phyloP scores from a whole-genome alignment of 1,140 invertebrate species.

The Phocides pigmalion region DNA sequence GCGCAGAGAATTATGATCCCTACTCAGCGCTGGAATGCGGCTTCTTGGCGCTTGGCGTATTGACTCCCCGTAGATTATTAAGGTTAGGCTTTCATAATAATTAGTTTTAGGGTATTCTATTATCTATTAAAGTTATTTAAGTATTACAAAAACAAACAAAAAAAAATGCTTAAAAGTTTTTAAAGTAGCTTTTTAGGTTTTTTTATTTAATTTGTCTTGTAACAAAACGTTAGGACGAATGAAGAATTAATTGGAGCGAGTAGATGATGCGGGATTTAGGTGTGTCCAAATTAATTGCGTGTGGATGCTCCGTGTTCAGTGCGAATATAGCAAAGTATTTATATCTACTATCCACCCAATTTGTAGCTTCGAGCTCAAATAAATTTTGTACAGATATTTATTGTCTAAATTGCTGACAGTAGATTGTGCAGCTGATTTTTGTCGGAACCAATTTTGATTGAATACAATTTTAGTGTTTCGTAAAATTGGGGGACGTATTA shows the following conservation, averaged over 20 bases:
- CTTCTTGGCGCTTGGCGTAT: too few species aligned
- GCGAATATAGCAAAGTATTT: slow-evolving; percentile 12
- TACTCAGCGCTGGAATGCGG: too few species aligned
- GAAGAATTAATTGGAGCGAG: slow-evolving; percentile 63
- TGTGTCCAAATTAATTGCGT: slow-evolving; percentile 19
- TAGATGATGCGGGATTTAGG: slow-evolving; percentile 36
- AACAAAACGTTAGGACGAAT: slow-evolving; percentile 53
- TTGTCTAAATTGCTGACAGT: slow-evolving; percentile 25
- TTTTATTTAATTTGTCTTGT: too few species aligned
- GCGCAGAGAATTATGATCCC: too few species aligned
- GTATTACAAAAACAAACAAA: too few species aligned
- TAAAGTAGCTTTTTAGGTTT: slow-evolving; percentile 46
- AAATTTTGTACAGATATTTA: slow-evolving; percentile 22
- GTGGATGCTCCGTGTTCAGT: too few species aligned
- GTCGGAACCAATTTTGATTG: slow-evolving; percentile 12
- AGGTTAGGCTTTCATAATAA: too few species aligned
- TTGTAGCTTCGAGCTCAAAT: slow-evolving; percentile 18
- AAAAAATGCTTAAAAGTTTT: neutral
- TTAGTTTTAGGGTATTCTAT: too few species aligned
- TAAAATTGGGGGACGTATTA: slow-evolving; percentile 1
- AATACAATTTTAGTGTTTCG: slow-evolving; percentile 17
- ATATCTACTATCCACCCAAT: slow-evolving; percentile 13
- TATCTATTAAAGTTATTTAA: too few species aligned
- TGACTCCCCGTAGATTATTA: too few species aligned
- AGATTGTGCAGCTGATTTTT: slow-evolving; percentile 17